Base-by-base conservation (phyloP, 2,113 vertebrate genomes). In the Osmerus eperlanus region DNA sequence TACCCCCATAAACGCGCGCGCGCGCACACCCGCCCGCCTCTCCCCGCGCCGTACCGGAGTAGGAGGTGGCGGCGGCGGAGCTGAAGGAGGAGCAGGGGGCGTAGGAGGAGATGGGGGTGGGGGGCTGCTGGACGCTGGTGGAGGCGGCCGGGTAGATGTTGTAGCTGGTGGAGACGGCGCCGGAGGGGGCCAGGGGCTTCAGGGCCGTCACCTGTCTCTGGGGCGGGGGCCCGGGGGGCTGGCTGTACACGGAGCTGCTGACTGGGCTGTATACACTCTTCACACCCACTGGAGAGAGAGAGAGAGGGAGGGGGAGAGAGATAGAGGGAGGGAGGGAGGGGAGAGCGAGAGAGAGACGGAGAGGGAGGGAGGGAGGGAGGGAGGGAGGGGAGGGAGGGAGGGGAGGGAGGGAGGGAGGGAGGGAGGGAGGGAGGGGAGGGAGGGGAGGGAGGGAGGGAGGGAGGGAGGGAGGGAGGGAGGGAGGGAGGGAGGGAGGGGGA, bases 1-100 rank as follows among this genome's bases (percentile, higher is more conserved):
- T 7, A 15, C 18, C 6, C 67, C 16, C 18, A 41, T 19, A 18
- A 15, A 3, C 23, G 23, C 23, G 21, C 21, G 21, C 21, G 21
- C 21, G 23, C 23, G 23, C 67, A 4, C 13, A 19, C 83, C 83
- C 80, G 94, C 93, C 23, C 23, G 0, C 3, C 6, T 3, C 32
- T 2, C 32, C 32, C 32, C 3, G 36, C 8, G 36, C 36, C 36
- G 36, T 41, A 41, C 36, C 36, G 36, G 89, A 84, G 81, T 92
- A 92, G 21, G 91, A 90, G 0, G 82, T 84, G 70, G 86, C 78
- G 3, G 79, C 83, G 5, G 87, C 81, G 21, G 89, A 88, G 73
- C 80, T 89, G 54, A 88, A 93, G 2, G 92, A 83, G 32, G 91
- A 87, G 65, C 86, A 82, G 0, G 84, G 90, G 4, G 92, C 86